phyloP scores from a whole-genome alignment of 2,888 invertebrate species.

The Ophion slaviceki region DNA sequence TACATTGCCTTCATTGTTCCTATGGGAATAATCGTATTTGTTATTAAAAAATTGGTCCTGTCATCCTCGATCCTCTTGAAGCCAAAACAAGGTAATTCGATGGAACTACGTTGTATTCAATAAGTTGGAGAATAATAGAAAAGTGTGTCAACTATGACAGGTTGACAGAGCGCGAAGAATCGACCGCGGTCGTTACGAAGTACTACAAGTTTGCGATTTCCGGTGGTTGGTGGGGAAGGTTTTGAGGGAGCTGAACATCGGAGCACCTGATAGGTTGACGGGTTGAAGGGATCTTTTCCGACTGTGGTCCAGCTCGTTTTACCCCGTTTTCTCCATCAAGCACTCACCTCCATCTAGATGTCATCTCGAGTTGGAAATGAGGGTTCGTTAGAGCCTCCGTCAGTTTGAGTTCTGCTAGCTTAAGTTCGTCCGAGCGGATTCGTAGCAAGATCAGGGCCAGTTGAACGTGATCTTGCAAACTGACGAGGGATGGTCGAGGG shows the following conservation, averaged over 20 bases:
- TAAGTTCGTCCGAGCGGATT: conserved; percentile 69
- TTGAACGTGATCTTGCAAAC: conserved; percentile 65
- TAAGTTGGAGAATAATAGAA: background rate
- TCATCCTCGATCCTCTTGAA: background rate
- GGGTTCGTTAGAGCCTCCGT: conserved; percentile 64
- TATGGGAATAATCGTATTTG: background rate
- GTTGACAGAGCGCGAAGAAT: background rate
- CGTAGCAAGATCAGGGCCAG: conserved; percentile 60
- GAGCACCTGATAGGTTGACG: conserved; percentile 27
- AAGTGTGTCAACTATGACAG: background rate
- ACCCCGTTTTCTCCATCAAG: conserved; percentile 27
- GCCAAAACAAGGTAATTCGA: background rate
- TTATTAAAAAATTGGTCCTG: background rate
- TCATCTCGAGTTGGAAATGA: conserved; percentile 25
- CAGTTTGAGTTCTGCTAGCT: conserved; percentile 61
- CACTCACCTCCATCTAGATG: conserved; percentile 11
- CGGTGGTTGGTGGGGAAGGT: background rate
- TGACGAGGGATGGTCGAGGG: conserved; percentile 36
- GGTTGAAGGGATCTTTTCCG: conserved; percentile 13
- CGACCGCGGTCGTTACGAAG: conserved; percentile 4
- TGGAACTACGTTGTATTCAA: background rate
- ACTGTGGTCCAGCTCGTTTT: conserved; percentile 8
- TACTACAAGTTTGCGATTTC: background rate
- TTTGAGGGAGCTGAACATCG: background rate
- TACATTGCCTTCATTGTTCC: background rate